Percentiles rank a stretch among this genome's conserved stretches.
Conservation (phyloP, 1,140 invertebrate species). For the Bombus waltoni region DNA sequence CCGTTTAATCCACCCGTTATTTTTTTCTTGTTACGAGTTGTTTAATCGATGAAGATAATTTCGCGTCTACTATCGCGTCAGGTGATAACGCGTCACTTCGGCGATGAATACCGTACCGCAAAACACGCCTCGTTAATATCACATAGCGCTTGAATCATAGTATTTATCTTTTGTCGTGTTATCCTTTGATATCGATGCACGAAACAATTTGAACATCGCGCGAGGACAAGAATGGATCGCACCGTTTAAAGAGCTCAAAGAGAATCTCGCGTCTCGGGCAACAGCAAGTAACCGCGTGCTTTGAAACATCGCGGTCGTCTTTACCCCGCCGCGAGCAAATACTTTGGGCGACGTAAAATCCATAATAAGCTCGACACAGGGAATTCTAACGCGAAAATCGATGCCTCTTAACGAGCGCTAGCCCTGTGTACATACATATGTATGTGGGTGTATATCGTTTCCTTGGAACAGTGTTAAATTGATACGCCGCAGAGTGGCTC, state of each 20-base stretch:
- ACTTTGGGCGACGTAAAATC: slow-evolving; percentile 42
- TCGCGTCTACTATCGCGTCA: too few species aligned
- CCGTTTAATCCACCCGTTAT: too few species aligned
- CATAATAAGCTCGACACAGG: slow-evolving; percentile 36
- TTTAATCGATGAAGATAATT: too few species aligned
- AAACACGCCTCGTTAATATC: not conserved
- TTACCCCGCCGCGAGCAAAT: not conserved
- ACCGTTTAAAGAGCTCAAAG: slow-evolving; percentile 20
- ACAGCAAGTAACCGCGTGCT: not conserved
- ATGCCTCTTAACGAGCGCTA: slow-evolving; percentile 35
- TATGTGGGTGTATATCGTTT: not conserved
- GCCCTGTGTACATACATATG: not conserved
- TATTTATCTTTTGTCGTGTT: not conserved
- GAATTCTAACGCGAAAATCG: slow-evolving; percentile 47
- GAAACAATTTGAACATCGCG: not conserved
- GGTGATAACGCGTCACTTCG: too few species aligned
- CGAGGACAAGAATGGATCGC: not conserved
- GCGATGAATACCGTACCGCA: too few species aligned
- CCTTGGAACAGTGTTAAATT: slow-evolving; percentile 40
- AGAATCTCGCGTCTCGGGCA: not conserved
- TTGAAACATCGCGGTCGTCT: slow-evolving; percentile 1
- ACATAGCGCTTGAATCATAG: not conserved
- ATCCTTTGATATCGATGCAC: not conserved
- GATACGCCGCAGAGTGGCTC: slow-evolving; percentile 39
- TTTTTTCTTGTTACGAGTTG: too few species aligned